Conservation (phyloP, 2,113 vertebrate genomes). For the Gallinago paraguaiae region DNA sequence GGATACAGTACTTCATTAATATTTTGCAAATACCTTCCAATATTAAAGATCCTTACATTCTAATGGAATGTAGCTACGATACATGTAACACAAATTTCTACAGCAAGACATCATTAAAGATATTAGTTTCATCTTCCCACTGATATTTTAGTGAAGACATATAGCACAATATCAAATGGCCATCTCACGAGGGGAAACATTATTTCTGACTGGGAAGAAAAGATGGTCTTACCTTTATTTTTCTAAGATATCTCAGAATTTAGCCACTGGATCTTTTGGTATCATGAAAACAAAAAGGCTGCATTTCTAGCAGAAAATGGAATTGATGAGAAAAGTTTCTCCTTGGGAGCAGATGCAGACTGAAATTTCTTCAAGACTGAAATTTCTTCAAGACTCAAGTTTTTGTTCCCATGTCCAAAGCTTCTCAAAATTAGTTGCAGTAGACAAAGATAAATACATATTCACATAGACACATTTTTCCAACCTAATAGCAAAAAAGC, state of each 20-base stretch:
- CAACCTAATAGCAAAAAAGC: conserved; percentile 18
- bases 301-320: conserved; percentile 3
- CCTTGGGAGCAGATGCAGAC: neutral
- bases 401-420: neutral
- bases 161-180: neutral
- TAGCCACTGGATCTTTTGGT: neutral
- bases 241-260: conserved; percentile 27
- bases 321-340: neutral
- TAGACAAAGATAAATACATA: neutral
- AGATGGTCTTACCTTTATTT: conserved; percentile 47
- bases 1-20: neutral
- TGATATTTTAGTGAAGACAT: neutral
- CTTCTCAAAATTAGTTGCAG: neutral
- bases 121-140: neutral
- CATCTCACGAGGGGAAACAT: neutral
- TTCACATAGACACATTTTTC: neutral
- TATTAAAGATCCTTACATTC: neutral
- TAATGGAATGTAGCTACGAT: neutral
- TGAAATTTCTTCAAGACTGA: neutral
- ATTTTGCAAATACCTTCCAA: neutral
- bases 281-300: neutral
- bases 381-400: conserved; percentile 3
- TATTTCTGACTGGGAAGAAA: neutral
- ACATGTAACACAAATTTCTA: neutral
- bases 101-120: neutral